These are phyloP conservation scores for Pipistrellus pipistrellus DNA, from an alignment of 2,797 vertebrate genomes.

Conservation along the genomic window DNA sequence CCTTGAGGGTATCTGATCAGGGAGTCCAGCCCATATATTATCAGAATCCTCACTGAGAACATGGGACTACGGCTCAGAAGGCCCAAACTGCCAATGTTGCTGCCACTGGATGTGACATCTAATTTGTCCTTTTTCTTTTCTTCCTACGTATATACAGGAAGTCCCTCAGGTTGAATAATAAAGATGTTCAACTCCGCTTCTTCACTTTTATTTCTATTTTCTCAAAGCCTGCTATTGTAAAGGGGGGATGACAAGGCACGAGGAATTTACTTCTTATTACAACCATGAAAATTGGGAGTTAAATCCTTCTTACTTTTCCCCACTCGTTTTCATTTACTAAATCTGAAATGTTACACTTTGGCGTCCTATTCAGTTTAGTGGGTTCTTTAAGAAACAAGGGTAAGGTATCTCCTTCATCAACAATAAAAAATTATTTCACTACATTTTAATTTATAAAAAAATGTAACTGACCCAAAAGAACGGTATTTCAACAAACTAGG, in stretches of 20 bases:
- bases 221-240: background rate
- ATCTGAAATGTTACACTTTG: constrained; percentile 2
- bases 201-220: background rate
- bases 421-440: constrained; percentile 14
- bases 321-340: constrained; percentile 53
- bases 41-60: background rate
- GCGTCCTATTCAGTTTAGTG: constrained; percentile 2
- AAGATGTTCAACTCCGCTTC: background rate
- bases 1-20: background rate
- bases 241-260: background rate
- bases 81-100: too few species aligned
- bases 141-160: background rate
- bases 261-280: constrained; percentile 26
- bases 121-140: background rate
- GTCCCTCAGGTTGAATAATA: background rate
- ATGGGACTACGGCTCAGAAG: background rate
- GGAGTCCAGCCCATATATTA: background rate
- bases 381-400: constrained; percentile 26
- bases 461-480: background rate
- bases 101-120: background rate
- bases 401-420: background rate
- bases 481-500: constrained; percentile 52
- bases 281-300: background rate
- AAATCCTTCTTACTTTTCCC: background rate
- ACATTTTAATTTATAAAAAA: constrained; percentile 36